Evolutionary conservation across 1,140 invertebrate species (phyloP), one percentile per base, ranked within the genome.

Genomic region (Drosophila pallidifrons): DNA sequence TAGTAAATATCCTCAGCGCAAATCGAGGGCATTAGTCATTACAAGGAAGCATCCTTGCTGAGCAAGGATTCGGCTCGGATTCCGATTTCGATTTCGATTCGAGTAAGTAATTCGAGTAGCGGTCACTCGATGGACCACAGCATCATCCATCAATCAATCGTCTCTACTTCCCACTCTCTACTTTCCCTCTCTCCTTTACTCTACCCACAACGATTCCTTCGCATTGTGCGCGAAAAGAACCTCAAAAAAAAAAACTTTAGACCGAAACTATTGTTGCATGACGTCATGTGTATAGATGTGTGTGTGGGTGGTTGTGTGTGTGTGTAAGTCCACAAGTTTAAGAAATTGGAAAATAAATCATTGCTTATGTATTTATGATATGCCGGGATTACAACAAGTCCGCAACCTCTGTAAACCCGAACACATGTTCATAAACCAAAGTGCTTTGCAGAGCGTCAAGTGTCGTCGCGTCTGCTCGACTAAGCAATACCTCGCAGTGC

Each of bases 91-190:
- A 25, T 25, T 25, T 25, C 20, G 20, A 25, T 25, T 25, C 32
- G 7, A 38, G 20, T 28, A 49, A 49, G 47, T 49, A 49, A 60
- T 11, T 2, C 13, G 43, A 16, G n/a, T 13, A 51, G n/a, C 30
- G 35, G 45, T 3, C 58, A 45, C 28, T 16, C 61, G 51, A 30
- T 64, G 30, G 16, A 54, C 43, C 65, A 47, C 43, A 54, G 41
- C 67, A 87, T 79, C 79, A 86, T 86, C 82, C 87, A 86, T 86
- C 82, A 86, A 82, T 87, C 82, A 87, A 41, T 28, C 16, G 47
- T 2, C 47, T 15, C 13, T 15, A 8, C 5, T 4, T 15, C 5
- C 5, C n/a, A 46, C 13, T 15, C 13, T 7, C 1, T 11, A 7
- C 43, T 25, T 3, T 4, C 20, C 20, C 20, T 25, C 20, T 25